Evolutionary conservation across 2,797 vertebrate species (phyloP).

Genomic region (Pantherophis vulpinus): DNA sequence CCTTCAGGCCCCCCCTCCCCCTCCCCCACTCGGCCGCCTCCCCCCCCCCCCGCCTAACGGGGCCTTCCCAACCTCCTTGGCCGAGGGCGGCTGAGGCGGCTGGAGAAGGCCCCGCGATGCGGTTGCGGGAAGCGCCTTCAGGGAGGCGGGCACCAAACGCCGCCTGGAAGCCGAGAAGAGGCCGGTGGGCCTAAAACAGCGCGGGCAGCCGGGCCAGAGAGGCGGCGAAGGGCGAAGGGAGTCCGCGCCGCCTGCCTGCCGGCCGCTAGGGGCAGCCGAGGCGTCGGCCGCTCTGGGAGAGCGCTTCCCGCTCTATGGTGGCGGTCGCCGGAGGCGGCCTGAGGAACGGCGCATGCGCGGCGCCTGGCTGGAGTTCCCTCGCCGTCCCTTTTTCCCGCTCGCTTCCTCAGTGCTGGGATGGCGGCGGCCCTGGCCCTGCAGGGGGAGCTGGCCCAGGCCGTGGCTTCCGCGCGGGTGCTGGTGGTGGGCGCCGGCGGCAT

Average conservation of each 20-base stretch:
- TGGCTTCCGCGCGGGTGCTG: conserved; percentile 83
- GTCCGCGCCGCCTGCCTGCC: not conserved
- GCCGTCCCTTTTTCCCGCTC: conserved; percentile 26
- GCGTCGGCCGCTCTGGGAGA: not conserved
- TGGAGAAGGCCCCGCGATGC: too few relatives aligned
- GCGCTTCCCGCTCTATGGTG: not conserved
- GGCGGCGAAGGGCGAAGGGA: not conserved
- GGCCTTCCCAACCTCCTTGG: too few relatives aligned
- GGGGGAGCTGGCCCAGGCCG: conserved; percentile 85
- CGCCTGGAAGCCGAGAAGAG: too few relatives aligned
- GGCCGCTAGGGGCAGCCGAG: not conserved
- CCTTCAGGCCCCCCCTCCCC: too few relatives aligned
- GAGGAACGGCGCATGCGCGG: not conserved
- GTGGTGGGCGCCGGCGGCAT: conserved; percentile 96
- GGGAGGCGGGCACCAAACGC: too few relatives aligned
- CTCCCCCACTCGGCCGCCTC: not conserved
- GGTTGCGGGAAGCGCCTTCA: too few relatives aligned
- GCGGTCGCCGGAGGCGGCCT: not conserved
- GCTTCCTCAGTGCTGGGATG: conserved; percentile 20
- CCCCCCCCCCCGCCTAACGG: too few relatives aligned
- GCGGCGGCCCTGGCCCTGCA: conserved; percentile 73
- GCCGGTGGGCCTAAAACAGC: not conserved
- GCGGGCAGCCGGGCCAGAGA: not conserved
- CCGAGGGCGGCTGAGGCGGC: too few relatives aligned
- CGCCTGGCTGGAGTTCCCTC: not conserved